Percentiles rank a stretch among this genome's conserved stretches.
Evolutionary conservation across 2,797 vertebrate species (phyloP).

Genomic region (Monodelphis domestica): DNA sequence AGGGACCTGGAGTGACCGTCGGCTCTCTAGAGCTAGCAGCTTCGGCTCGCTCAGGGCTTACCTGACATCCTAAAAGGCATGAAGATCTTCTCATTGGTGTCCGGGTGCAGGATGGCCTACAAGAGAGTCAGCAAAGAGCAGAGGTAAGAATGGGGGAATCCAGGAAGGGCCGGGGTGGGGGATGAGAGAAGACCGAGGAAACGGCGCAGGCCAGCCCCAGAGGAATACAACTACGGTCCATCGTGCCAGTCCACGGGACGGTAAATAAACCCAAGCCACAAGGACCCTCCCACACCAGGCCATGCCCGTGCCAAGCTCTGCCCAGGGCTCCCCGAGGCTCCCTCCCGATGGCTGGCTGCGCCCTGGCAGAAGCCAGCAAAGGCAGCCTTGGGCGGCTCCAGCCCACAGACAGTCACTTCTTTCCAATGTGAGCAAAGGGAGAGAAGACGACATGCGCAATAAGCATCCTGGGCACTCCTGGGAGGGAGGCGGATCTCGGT

Average conservation of each 20-base stretch:
- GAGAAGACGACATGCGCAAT: background rate
- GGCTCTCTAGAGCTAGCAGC: background rate
- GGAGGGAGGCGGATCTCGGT: background rate
- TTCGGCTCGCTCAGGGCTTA: slow-evolving; percentile 72
- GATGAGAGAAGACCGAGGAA: background rate
- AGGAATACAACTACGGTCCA: background rate
- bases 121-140: slow-evolving; percentile 50
- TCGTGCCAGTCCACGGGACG: background rate
- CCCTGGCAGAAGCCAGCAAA: too few relatives aligned
- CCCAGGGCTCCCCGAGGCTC: background rate
- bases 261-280: background rate
- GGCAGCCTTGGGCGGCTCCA: background rate
- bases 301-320: background rate
- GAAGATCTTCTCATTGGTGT: slow-evolving; percentile 95
- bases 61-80: slow-evolving; percentile 99
- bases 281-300: background rate
- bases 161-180: fast-evolving
- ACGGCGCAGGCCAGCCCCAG: background rate
- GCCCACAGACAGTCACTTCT: background rate
- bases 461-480: background rate
- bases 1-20: background rate
- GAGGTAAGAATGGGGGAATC: background rate
- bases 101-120: slow-evolving; percentile 96
- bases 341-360: fast-evolving
- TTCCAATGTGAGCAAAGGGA: background rate